Evolutionary conservation across 1,140 invertebrate genomes (phyloP).

Genomic region (Cydia amplana): DNA sequence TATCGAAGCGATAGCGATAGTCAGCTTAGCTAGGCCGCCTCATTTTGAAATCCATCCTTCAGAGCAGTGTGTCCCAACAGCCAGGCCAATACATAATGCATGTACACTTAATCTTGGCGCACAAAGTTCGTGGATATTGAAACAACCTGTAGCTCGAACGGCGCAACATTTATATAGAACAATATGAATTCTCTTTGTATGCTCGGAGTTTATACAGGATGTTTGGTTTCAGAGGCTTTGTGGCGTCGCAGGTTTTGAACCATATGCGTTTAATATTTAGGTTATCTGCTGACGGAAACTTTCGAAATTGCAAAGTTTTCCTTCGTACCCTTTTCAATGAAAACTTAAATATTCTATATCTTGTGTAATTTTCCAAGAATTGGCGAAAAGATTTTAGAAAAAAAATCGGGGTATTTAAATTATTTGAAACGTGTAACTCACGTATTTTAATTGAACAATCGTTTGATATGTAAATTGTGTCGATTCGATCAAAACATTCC

Average conservation of each 20-base stretch:
- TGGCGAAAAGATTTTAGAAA: no score
- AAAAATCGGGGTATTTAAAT: no score
- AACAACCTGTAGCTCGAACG: constrained; percentile 4
- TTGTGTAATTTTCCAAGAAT: no score
- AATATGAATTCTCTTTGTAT: constrained; percentile 1
- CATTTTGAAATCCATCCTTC: background rate
- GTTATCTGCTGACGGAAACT: background rate
- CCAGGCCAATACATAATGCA: constrained; percentile 17
- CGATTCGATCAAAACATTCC: no score
- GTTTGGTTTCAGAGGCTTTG: background rate
- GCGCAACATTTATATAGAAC: background rate
- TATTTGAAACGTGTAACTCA: no score
- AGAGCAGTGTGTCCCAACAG: background rate
- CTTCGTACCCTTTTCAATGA: no score
- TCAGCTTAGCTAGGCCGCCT: no score
- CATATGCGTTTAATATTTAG: background rate
- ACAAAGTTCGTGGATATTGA: constrained; percentile 13
- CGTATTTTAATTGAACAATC: no score
- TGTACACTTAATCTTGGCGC: constrained; percentile 24
- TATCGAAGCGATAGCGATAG: no score
- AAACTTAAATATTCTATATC: no score
- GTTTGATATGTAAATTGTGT: no score
- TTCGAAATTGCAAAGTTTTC: no score
- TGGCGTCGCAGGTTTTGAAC: background rate
- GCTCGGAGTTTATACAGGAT: background rate